These are phyloP conservation scores for Lasioglossum leucozonium DNA, from an alignment of 2,888 invertebrate genomes.

Conservation along the genomic window DNA sequence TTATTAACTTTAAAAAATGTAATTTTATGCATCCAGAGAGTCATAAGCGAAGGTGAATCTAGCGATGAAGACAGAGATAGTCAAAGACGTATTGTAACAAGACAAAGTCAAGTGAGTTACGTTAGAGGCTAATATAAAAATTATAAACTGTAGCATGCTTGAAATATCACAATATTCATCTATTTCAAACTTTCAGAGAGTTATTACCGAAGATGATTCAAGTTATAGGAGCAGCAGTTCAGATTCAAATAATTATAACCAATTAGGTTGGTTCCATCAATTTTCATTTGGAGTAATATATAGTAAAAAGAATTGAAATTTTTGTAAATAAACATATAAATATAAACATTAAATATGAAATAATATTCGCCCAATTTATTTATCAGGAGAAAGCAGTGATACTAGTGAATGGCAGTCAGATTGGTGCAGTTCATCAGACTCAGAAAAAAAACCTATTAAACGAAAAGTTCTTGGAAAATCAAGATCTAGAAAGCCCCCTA, in stretches of 20 bases:
- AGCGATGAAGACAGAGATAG: slow-evolving; percentile 79
- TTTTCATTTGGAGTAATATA: neutral
- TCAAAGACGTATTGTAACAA: slow-evolving; percentile 72
- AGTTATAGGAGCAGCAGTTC: slow-evolving; percentile 74
- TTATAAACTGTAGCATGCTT: neutral
- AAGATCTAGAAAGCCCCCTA: slow-evolving; percentile 52
- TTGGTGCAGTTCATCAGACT: slow-evolving; percentile 77
- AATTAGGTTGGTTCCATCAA: slow-evolving; percentile 60
- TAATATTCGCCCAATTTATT: neutral
- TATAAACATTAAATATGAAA: neutral
- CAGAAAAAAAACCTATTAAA: slow-evolving; percentile 45
- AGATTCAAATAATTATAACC: slow-evolving; percentile 52
- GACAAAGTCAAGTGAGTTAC: slow-evolving; percentile 77
- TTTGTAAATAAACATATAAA: neutral
- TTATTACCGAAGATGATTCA: slow-evolving; percentile 85
- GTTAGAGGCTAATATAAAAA: neutral
- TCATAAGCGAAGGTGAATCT: slow-evolving; percentile 86
- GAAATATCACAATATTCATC: neutral
- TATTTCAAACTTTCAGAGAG: slow-evolving; percentile 83
- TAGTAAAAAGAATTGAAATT: neutral
- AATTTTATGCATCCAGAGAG: slow-evolving; percentile 84
- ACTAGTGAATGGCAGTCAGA: slow-evolving; percentile 81
- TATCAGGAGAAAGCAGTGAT: slow-evolving; percentile 68
- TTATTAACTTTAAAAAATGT: neutral
- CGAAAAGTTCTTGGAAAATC: slow-evolving; percentile 51